These are phyloP conservation scores for Polydrusus pterygomalis DNA, from an alignment of 2,888 invertebrate genomes.

Conservation along the genomic window DNA sequence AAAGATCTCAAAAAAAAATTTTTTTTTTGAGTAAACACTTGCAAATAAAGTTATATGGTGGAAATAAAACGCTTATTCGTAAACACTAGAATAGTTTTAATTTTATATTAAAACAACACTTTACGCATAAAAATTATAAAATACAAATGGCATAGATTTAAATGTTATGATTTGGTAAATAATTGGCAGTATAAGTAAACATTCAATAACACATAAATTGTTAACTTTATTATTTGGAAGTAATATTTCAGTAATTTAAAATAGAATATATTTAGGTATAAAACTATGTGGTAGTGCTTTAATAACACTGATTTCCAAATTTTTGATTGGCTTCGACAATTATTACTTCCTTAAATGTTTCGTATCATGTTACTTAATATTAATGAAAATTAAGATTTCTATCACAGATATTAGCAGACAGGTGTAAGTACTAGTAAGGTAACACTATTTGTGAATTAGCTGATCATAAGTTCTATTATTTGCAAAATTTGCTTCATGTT, in stretches of 20 bases:
- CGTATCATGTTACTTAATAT: slow-evolving; percentile 10
- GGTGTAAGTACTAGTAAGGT: slow-evolving; percentile 24
- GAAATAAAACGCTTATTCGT: neutral
- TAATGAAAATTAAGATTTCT: slow-evolving; percentile 34
- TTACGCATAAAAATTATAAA: slow-evolving; percentile 10
- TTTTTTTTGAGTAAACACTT: too few relatives aligned
- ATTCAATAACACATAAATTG: neutral
- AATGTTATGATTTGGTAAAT: neutral
- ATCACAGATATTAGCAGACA: slow-evolving; percentile 53
- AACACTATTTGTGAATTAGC: slow-evolving; percentile 63
- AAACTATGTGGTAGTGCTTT: too few relatives aligned
- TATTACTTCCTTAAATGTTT: neutral
- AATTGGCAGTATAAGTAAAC: slow-evolving; percentile 20
- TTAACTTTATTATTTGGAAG: neutral
- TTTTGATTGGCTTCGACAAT: too few relatives aligned
- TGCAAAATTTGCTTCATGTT: slow-evolving; percentile 62
- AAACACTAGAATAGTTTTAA: slow-evolving; percentile 15
- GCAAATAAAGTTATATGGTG: too few relatives aligned
- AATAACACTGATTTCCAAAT: too few relatives aligned
- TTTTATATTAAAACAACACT: neutral
- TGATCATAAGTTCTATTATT: slow-evolving; percentile 66
- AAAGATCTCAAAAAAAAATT: too few relatives aligned
- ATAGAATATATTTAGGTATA: too few relatives aligned
- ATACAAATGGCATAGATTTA: neutral
- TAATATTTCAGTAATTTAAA: neutral